Conservation (phyloP, 2,888 invertebrate species). For the Orchesellides sinensis region DNA sequence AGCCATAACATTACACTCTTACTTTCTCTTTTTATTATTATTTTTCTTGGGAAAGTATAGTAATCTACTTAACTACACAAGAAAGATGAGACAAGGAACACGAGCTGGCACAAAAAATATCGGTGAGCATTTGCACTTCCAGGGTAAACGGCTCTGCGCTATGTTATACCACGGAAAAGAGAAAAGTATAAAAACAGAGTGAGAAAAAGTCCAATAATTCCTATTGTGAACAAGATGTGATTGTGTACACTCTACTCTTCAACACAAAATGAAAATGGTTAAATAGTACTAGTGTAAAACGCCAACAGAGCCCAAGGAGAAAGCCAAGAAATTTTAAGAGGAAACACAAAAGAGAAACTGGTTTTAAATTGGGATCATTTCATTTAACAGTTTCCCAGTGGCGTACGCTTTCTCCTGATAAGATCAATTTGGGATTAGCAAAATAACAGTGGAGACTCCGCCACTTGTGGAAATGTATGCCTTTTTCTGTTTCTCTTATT, state of each 20-base stretch:
- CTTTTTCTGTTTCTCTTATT: slow-evolving; percentile 72
- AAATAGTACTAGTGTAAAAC: too few relatives aligned
- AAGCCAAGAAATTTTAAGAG: neutral
- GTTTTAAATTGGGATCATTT: slow-evolving; percentile 67
- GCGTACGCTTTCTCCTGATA: slow-evolving; percentile 13
- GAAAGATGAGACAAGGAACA: neutral
- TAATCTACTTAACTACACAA: neutral
- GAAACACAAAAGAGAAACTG: slow-evolving; percentile 29
- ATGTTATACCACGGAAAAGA: too few relatives aligned
- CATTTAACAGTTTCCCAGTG: slow-evolving; percentile 49
- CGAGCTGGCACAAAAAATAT: too few relatives aligned
- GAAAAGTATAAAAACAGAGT: too few relatives aligned
- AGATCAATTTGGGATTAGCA: neutral
- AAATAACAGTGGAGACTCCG: slow-evolving; percentile 14
- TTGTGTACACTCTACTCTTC: too few relatives aligned
- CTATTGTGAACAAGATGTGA: too few relatives aligned
- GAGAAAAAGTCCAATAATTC: too few relatives aligned
- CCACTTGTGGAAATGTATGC: slow-evolving; percentile 52
- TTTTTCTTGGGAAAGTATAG: too few relatives aligned
- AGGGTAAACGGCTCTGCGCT: too few relatives aligned
- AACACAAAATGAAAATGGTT: too few relatives aligned
- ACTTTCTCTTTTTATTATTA: neutral
- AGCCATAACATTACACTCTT: neutral
- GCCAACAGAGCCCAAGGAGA: too few relatives aligned
- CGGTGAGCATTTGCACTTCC: too few relatives aligned